Percentiles rank a stretch among this genome's conserved stretches.
phyloP scores from a whole-genome alignment of 2,797 vertebrate species.

The Tragopan temminckii region DNA sequence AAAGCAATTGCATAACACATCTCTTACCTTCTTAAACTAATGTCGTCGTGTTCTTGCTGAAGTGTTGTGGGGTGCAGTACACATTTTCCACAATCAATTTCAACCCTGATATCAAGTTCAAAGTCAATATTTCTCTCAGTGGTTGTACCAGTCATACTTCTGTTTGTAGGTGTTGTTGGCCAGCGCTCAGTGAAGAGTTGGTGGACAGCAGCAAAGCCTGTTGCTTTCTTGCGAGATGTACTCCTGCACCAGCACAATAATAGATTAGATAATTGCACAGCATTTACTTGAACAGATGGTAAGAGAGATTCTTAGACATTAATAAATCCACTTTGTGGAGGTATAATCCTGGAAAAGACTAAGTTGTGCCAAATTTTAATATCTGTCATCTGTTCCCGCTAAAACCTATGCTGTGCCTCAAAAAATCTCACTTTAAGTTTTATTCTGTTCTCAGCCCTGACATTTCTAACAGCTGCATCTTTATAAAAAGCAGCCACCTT shows the following conservation, averaged over 20 bases:
- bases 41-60: constrained; percentile 93
- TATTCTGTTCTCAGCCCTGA: neutral
- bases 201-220: constrained; percentile 93
- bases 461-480: neutral
- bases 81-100: constrained; percentile 98
- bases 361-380: neutral
- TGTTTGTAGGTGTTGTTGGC: constrained; percentile 87
- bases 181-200: constrained; percentile 96
- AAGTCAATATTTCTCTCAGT: constrained; percentile 98
- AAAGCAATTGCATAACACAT: neutral
- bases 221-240: constrained; percentile 88
- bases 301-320: neutral
- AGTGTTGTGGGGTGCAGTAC: constrained; percentile 95
- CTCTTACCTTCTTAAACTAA: constrained; percentile 88
- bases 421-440: neutral
- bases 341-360: neutral
- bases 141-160: constrained; percentile 87
- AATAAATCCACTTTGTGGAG: neutral
- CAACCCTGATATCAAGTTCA: constrained; percentile 97
- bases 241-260: constrained; percentile 79
- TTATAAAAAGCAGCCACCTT: neutral
- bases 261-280: neutral
- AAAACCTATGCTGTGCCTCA: neutral
- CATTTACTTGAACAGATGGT: neutral
- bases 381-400: neutral